These are phyloP conservation scores for Ceratotherium simum DNA, from an alignment of 2,113 vertebrate genomes.

Conservation along the genomic window DNA sequence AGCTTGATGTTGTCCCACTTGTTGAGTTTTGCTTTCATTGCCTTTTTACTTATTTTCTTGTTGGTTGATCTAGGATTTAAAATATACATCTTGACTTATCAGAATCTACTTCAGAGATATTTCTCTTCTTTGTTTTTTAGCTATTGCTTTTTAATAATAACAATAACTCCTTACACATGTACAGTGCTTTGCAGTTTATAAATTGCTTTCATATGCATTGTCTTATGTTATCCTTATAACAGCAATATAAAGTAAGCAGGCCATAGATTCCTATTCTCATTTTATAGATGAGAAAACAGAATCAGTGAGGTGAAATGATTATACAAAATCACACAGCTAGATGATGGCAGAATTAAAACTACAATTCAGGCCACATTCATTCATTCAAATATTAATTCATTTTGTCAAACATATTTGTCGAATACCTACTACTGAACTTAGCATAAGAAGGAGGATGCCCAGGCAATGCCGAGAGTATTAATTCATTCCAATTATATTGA, in stretches of 20 bases:
- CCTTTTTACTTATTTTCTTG: conserved; percentile 3
- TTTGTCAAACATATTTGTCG: background rate
- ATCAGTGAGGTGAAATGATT: background rate
- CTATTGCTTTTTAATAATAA: background rate
- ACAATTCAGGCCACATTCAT: background rate
- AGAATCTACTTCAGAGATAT: background rate
- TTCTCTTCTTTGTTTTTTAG: background rate
- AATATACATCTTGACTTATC: background rate
- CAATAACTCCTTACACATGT: background rate
- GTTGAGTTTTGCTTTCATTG: background rate
- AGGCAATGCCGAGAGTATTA: background rate
- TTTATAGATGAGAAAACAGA: background rate
- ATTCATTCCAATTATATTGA: background rate
- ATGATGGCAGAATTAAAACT: background rate
- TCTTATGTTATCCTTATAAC: background rate
- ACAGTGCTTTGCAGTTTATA: background rate
- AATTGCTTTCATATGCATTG: background rate
- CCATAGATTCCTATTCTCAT: background rate
- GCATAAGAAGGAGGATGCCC: background rate
- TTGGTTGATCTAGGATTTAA: background rate
- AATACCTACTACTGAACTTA: background rate
- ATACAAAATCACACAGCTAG: background rate
- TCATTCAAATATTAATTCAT: background rate
- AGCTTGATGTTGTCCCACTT: no score
- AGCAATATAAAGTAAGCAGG: background rate